phyloP scores from a whole-genome alignment of 2,888 invertebrate genomes.

The Diarsia brunnea region DNA sequence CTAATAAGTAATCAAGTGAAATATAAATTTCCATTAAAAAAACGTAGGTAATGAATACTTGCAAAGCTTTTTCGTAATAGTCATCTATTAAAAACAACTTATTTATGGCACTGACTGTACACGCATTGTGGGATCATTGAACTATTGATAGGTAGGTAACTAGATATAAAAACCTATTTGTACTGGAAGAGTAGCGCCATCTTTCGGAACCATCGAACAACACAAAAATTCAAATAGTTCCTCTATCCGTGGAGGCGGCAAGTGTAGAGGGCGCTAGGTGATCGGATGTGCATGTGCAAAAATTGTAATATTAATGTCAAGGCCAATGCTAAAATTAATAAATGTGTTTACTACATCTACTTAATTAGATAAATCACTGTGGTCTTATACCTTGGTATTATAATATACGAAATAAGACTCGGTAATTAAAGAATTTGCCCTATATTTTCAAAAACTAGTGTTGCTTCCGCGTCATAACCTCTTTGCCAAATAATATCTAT shows the following conservation, averaged over 20 bases:
- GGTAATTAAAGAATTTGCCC: slow-evolving; percentile 46
- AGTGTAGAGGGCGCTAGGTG: slow-evolving; percentile 73
- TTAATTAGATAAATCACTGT: slow-evolving; percentile 40
- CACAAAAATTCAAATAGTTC: slow-evolving; percentile 57
- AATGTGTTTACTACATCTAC: slow-evolving; percentile 42
- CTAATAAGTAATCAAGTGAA: slow-evolving; percentile 5
- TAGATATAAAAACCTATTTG: slow-evolving; percentile 66
- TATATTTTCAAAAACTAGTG: slow-evolving; percentile 60
- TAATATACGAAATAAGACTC: slow-evolving; percentile 23
- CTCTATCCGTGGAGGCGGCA: slow-evolving; percentile 25
- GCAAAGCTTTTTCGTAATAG: slow-evolving; percentile 31
- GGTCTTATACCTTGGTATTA: slow-evolving; percentile 16
- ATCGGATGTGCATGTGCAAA: slow-evolving; percentile 80
- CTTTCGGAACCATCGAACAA: slow-evolving; percentile 66
- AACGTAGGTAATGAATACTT: slow-evolving; percentile 11
- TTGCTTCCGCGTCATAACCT: slow-evolving; percentile 84
- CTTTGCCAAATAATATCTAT: slow-evolving; percentile 72
- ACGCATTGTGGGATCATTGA: slow-evolving; percentile 74
- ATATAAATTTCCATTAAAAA: neutral
- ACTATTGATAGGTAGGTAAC: slow-evolving; percentile 71
- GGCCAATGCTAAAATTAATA: slow-evolving; percentile 81
- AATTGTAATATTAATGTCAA: slow-evolving; percentile 87
- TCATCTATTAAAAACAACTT: slow-evolving; percentile 48
- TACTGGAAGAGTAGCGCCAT: slow-evolving; percentile 76
- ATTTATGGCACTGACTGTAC: slow-evolving; percentile 66